Base-by-base conservation (phyloP, 2,888 invertebrate genomes). In the Gibbula magus region DNA sequence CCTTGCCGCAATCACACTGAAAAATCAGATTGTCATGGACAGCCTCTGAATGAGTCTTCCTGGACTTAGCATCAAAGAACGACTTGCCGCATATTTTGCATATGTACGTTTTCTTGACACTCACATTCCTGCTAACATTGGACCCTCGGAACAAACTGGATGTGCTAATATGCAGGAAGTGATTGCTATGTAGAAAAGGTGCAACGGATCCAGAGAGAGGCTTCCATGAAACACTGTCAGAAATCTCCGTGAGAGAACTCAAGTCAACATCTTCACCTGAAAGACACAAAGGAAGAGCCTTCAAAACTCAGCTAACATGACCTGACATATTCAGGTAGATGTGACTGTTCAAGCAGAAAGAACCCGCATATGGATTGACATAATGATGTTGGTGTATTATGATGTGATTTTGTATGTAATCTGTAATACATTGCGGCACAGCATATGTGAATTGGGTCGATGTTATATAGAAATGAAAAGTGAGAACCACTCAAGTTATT, bases 1-100 rank as follows among this genome's bases (percentile, higher is more conserved):
- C 70, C 35, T 70, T 70, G n/a, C 70, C 70, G 35, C 70, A 70
- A 3, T 35, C 10, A 35, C 70, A 70, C 32, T 70, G 39, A 39
- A 70, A 70, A 18, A 35, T 70, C n/a, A 70, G 39, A 39, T 70
- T 35, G n/a, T 70, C 70, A 20, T 70, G 70, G 4, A 70, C 70
- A n/a, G 70, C 70, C 25, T 70, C 70, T 2, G 39, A 20, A 20
- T 70, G 70, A 29, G 70, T 70, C 39, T 39, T 70, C 18, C 70
- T 29, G 18, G 70, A 32, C 10, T 39, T 32, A 16, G 32, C 39
- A 39, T 70, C 70, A 10, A 20, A 20, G n/a, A 70, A 70, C 2
- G 70, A 18, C 35, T 70, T 70, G 39, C 39, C 39, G 20, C 70
- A 70, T 18, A 35, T 32, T 10, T 32, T 20, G 20, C 39, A 39